phyloP scores from a whole-genome alignment of 2,888 invertebrate species.

The Trissolcus brochymenae region DNA sequence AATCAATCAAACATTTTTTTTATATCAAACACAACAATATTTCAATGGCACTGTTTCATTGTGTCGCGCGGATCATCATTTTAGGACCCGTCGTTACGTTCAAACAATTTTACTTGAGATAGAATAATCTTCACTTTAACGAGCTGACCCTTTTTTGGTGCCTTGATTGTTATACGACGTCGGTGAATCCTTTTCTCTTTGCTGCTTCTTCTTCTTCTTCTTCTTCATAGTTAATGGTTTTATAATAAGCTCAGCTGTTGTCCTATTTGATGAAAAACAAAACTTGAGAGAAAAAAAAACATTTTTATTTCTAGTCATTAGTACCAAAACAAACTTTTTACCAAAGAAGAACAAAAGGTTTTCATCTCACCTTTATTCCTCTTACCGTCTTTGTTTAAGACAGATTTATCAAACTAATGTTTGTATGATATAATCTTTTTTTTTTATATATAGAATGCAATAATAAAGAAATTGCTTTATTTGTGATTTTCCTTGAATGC shows the following conservation, averaged over 20 bases:
- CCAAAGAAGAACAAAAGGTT: constrained; percentile 35
- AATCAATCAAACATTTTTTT: too few relatives aligned
- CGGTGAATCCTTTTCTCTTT: constrained; percentile 28
- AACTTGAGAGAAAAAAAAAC: constrained; percentile 23
- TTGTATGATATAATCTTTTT: background rate
- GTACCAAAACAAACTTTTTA: constrained; percentile 31
- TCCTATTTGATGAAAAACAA: constrained; percentile 58
- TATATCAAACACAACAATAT: background rate
- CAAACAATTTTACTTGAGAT: constrained; percentile 41
- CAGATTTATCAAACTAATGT: constrained; percentile 4
- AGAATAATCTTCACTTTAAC: constrained; percentile 56
- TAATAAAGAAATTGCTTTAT: background rate
- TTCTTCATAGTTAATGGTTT: constrained; percentile 64
- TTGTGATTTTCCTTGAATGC: too few relatives aligned
- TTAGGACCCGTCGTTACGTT: constrained; percentile 40
- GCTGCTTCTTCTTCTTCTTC: constrained; percentile 34
- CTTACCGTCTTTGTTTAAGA: constrained; percentile 16
- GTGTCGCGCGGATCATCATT: constrained; percentile 7
- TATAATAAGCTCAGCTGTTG: constrained; percentile 68
- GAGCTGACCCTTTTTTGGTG: constrained; percentile 53
- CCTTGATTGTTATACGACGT: constrained; percentile 54
- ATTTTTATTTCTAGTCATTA: constrained; percentile 59
- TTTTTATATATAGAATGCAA: background rate
- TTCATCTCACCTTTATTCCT: constrained; percentile 27
- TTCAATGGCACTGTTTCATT: constrained; percentile 24